Base-by-base conservation (phyloP, 2,888 invertebrate species). In the Synanthedon vespiformis region DNA sequence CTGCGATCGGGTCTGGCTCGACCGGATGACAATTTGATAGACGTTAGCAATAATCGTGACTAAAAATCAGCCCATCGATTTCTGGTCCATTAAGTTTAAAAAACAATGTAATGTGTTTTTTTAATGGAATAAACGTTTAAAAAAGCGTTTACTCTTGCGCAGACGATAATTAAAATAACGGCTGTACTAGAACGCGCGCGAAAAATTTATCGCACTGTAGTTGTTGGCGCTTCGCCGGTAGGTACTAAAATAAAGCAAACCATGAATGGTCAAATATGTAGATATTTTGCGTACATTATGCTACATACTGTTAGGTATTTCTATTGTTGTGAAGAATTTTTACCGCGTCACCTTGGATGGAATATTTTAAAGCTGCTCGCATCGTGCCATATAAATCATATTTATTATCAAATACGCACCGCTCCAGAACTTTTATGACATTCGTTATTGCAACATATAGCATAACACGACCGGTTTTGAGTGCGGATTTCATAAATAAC, bases 1-100 rank as follows among this genome's bases (percentile, higher is more conserved):
- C 65, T 70, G 69, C 69, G 68, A 73, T 65, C 67, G 58, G 63
- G 76, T 77, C 78, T 76, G 76, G 71, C 64, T 67, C 63, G 60
- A 61, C 13, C 68, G 70, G 70, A 77, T 77, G 78, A 79, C 79
- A 79, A 79, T 82, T 77, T 80, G 79, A 81, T 80, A 73, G 77
- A 78, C 79, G 71, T 65, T 68, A 64, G 68, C 69, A 68, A 72
- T 73, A 72, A 74, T 72, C 65, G 67, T 68, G 61, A 64, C 70
- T 62, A 57, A 60, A 63, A 59, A 71, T 67, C 64, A 54, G 55
- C 59, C 56, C 50, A 50, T 51, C 44, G 48, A 53, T 34, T 52
- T 14, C 44, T 49, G 14, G 16, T 48, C 40, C 22, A 49, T 48
- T 48, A 22, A 48, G 16, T 8, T 48, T 48, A 58, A 57, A 22